phyloP scores from a whole-genome alignment of 1,140 invertebrate species.

The Tetramorium parvispinum region DNA sequence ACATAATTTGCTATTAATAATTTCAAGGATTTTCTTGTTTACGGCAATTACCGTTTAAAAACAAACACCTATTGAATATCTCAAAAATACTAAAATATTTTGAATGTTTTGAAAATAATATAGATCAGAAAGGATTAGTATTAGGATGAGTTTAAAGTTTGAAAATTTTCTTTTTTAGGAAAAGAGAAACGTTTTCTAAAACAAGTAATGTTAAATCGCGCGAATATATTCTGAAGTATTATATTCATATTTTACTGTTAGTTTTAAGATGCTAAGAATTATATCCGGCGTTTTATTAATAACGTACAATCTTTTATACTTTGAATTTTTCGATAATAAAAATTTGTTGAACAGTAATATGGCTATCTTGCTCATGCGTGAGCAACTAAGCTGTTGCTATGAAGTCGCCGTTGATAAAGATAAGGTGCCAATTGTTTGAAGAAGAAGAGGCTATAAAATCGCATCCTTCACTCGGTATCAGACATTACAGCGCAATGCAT shows the following conservation, averaged over 20 bases:
- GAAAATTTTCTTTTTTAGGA: not conserved
- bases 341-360: not conserved
- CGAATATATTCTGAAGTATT: not conserved
- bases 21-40: not conserved
- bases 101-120: not conserved
- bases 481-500: too few species aligned
- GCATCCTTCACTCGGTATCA: too few species aligned
- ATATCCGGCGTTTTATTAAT: not conserved
- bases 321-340: not conserved
- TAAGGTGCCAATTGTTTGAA: too few species aligned
- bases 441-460: too few species aligned
- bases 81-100: not conserved
- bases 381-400: too few species aligned
- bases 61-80: not conserved
- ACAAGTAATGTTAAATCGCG: not conserved
- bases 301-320: not conserved
- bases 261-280: not conserved
- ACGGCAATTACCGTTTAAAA: not conserved
- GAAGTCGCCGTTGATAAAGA: too few species aligned
- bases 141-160: not conserved
- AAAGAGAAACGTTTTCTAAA: not conserved
- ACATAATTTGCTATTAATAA: not conserved
- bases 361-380: too few species aligned
- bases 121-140: not conserved
- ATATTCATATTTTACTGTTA: not conserved